phyloP scores from a whole-genome alignment of 2,113 vertebrate genomes.

The Gasterosteus aculeatus region DNA sequence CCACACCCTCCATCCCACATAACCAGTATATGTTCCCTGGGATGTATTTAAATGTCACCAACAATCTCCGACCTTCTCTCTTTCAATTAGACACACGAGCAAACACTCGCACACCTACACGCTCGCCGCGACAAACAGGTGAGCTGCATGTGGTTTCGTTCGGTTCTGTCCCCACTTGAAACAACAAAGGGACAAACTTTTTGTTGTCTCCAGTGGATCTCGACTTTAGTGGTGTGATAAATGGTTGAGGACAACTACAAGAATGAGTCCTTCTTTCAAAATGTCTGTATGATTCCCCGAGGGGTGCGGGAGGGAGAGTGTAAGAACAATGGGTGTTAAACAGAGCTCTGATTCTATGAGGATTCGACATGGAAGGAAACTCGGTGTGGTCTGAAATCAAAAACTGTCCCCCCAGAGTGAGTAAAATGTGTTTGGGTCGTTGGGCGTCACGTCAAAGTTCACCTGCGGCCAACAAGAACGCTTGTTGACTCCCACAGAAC shows the following conservation, averaged over 20 bases:
- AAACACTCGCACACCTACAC: conserved; percentile 19
- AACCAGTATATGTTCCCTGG: conserved; percentile 45
- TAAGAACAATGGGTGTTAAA: too few species aligned
- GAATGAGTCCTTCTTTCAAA: neutral
- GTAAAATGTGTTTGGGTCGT: neutral
- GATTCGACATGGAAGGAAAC: neutral
- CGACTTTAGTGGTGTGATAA: neutral
- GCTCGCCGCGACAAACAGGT: neutral
- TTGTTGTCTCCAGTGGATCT: neutral
- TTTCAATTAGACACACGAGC: neutral
- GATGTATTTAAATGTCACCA: conserved; percentile 48
- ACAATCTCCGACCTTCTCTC: conserved; percentile 41
- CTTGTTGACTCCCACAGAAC: neutral
- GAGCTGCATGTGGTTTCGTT: neutral
- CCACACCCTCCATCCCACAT: neutral
- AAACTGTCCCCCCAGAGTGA: neutral
- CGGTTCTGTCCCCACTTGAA: conserved; percentile 62
- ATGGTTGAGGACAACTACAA: neutral
- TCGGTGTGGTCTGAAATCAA: neutral
- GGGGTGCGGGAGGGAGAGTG: neutral
- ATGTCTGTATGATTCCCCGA: neutral
- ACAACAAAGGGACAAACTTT: neutral
- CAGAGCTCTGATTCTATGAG: neutral
- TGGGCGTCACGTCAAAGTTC: neutral
- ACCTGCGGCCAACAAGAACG: neutral